Percentiles rank a stretch among this genome's conserved stretches.
Evolutionary conservation across 2,113 vertebrate species (phyloP).

Genomic region (Taurulus bubalis): DNA sequence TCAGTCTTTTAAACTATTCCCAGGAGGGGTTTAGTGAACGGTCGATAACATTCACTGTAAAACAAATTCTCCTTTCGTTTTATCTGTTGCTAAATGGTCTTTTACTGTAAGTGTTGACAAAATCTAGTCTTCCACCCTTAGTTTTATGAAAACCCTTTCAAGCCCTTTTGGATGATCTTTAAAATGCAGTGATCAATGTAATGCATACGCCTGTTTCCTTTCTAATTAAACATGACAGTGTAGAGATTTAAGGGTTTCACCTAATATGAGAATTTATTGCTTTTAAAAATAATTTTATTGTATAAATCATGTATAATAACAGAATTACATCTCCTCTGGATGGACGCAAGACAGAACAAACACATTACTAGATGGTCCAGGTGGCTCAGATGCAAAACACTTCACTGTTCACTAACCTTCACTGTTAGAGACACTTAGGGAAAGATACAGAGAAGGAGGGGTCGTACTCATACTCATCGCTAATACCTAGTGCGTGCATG

Average conservation of each 20-base stretch:
- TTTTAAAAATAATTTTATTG: not conserved
- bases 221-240: not conserved
- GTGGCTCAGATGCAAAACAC: conserved; percentile 25
- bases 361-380: conserved; percentile 11
- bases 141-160: not conserved
- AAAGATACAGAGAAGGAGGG: not conserved
- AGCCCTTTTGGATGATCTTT: not conserved
- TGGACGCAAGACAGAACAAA: not conserved
- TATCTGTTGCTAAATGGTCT: not conserved
- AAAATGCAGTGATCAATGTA: not conserved
- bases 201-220: not conserved
- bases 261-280: not conserved
- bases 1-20: not conserved
- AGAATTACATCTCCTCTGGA: not conserved
- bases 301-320: not conserved
- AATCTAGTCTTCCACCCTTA: not conserved
- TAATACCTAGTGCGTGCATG: conserved; percentile 1
- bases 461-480: not conserved
- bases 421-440: not conserved
- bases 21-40: not conserved
- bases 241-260: not conserved
- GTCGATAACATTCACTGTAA: not conserved
- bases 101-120: not conserved
- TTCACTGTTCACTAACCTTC: conserved; percentile 27
- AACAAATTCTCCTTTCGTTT: not conserved